Evolutionary conservation across 64 coral and sea anemone genomes (phyloP).

Genomic region (Astreopora myriophthalma): DNA sequence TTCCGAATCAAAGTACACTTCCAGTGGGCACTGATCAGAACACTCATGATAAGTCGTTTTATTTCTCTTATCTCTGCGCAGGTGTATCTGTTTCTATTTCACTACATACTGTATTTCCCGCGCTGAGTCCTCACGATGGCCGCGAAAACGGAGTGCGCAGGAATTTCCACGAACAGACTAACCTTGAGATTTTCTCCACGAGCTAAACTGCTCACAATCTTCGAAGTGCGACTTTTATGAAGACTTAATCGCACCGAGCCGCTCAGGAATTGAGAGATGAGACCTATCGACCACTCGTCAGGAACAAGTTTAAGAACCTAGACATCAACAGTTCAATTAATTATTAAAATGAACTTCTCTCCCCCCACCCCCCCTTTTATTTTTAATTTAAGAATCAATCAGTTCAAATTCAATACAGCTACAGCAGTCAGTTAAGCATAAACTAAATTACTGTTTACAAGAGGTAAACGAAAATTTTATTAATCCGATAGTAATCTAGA

Average conservation of each 20-base stretch:
- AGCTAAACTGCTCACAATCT: slow-evolving; percentile 59
- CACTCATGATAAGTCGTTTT: no score
- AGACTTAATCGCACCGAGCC: slow-evolving; percentile 91
- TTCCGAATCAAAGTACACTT: no score
- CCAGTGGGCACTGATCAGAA: no score
- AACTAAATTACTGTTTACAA: no score
- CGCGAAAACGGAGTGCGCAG: no score
- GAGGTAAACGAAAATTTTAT: no score
- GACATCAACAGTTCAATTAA: background rate
- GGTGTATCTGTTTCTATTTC: background rate
- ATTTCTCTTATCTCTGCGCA: background rate
- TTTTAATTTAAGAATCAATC: no score
- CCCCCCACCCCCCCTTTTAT: no score
- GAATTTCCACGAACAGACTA: background rate
- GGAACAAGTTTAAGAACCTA: slow-evolving; percentile 89
- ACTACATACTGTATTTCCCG: background rate
- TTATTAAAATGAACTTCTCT: no score
- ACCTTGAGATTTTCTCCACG: slow-evolving; percentile 81
- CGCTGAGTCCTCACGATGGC: background rate
- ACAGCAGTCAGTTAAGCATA: no score
- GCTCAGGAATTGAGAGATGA: slow-evolving; percentile 83
- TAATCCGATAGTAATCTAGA: no score
- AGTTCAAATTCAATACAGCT: no score
- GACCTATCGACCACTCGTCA: slow-evolving; percentile 89
- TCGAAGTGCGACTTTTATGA: slow-evolving; percentile 76